These are phyloP conservation scores for Micromussa lordhowensis DNA, from an alignment of 92 coral and sea anemone species.

Conservation along the genomic window DNA sequence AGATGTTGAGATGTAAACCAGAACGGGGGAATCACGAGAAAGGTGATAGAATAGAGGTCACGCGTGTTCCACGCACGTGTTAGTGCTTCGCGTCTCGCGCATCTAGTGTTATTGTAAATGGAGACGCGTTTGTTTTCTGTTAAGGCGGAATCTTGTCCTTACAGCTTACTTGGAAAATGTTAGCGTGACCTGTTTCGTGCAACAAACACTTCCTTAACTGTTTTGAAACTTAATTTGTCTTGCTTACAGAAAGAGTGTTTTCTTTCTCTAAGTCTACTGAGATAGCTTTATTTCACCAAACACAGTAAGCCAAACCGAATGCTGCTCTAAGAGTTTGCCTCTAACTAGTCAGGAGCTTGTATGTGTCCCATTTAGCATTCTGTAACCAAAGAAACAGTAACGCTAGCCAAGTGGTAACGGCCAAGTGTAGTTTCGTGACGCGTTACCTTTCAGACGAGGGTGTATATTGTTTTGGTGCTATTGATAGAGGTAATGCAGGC, in stretches of 20 bases:
- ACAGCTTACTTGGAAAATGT: background rate
- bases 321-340: background rate
- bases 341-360: background rate
- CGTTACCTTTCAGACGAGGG: background rate
- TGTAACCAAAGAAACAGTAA: background rate
- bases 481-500: background rate
- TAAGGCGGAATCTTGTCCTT: background rate
- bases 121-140: background rate
- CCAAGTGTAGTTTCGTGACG: slow-evolving; percentile 1
- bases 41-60: background rate
- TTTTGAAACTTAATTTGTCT: background rate
- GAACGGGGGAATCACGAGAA: background rate
- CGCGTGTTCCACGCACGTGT: background rate
- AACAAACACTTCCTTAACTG: background rate
- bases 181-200: background rate
- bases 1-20: background rate
- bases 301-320: background rate
- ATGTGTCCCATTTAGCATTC: background rate
- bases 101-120: background rate
- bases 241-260: background rate
- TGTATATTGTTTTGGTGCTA: background rate
- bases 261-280: background rate
- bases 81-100: background rate
- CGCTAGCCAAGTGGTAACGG: background rate
- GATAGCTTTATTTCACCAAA: background rate